Conservation (phyloP, 1,140 invertebrate species). For the Heliothis subflexa region DNA sequence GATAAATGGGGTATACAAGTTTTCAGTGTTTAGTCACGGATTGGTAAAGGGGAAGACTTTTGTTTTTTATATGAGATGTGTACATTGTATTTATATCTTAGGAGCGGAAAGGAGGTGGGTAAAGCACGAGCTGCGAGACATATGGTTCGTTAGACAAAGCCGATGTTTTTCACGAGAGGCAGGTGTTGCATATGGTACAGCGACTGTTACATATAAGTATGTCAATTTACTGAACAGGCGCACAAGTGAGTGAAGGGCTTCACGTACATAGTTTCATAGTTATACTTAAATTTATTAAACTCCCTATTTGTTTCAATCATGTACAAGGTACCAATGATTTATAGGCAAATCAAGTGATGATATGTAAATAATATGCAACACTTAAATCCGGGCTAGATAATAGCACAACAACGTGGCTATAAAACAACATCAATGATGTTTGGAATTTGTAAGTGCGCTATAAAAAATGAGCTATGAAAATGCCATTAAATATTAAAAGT, state of each 20-base stretch:
- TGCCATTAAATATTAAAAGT: constrained; percentile 86
- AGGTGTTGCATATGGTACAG: constrained; percentile 56
- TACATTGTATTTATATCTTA: constrained; percentile 59
- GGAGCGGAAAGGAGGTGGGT: constrained; percentile 47
- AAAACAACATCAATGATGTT: constrained; percentile 81
- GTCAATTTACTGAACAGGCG: constrained; percentile 21
- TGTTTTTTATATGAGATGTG: constrained; percentile 57
- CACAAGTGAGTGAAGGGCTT: background rate
- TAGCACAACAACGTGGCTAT: constrained; percentile 35
- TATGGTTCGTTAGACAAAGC: constrained; percentile 70
- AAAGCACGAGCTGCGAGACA: constrained; percentile 64
- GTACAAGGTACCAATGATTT: background rate
- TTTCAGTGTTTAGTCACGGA: constrained; percentile 79
- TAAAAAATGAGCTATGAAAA: constrained; percentile 85
- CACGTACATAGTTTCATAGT: background rate
- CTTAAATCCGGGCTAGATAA: constrained; percentile 33
- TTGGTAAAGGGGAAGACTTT: constrained; percentile 68
- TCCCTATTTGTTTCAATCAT: background rate
- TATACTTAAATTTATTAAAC: background rate
- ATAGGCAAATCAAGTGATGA: background rate
- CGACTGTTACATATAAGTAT: constrained; percentile 26
- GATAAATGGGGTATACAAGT: constrained; percentile 69
- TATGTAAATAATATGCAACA: constrained; percentile 30
- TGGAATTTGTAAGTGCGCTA: constrained; percentile 82
- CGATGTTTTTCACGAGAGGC: constrained; percentile 53